phyloP scores from a whole-genome alignment of 2,888 invertebrate genomes.

The Steinernema carpocapsae region DNA sequence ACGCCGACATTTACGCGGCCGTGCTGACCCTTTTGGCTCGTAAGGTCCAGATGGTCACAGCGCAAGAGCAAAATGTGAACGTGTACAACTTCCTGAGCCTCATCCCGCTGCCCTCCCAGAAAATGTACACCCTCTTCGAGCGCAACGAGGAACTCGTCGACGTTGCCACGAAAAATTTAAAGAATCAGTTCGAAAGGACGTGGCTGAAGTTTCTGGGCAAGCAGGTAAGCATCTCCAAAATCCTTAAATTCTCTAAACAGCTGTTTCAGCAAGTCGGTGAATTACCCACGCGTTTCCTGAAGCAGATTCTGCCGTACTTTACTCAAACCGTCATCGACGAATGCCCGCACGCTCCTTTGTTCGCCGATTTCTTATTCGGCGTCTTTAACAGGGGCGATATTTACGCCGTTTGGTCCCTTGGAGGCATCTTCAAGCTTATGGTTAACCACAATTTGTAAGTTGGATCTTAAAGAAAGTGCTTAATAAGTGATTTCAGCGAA shows the following conservation, averaged over 20 bases:
- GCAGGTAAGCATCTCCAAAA: neutral
- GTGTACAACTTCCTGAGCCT: constrained; percentile 1
- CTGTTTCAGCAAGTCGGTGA: neutral
- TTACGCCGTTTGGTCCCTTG: constrained; percentile 82
- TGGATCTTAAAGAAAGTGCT: constrained; percentile 16
- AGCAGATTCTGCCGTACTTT: constrained; percentile 48
- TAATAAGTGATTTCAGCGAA: constrained; percentile 74
- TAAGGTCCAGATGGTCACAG: neutral
- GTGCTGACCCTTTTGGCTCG: neutral
- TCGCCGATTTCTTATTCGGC: constrained; percentile 57
- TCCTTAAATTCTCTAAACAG: neutral
- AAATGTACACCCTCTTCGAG: constrained; percentile 7
- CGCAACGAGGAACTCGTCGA: constrained; percentile 3
- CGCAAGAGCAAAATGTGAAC: neutral
- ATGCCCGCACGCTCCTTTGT: constrained; percentile 48
- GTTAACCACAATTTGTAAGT: constrained; percentile 83
- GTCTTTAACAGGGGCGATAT: constrained; percentile 76
- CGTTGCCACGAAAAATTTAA: neutral
- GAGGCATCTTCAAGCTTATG: constrained; percentile 87
- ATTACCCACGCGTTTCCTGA: neutral
- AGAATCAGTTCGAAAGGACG: neutral
- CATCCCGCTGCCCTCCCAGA: constrained; percentile 6
- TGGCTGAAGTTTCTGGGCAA: constrained; percentile 13
- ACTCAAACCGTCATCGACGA: constrained; percentile 50
- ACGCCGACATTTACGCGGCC: constrained; percentile 4